Evolutionary conservation across 2,113 vertebrate genomes (phyloP).

Genomic region (Chionomys nivalis): DNA sequence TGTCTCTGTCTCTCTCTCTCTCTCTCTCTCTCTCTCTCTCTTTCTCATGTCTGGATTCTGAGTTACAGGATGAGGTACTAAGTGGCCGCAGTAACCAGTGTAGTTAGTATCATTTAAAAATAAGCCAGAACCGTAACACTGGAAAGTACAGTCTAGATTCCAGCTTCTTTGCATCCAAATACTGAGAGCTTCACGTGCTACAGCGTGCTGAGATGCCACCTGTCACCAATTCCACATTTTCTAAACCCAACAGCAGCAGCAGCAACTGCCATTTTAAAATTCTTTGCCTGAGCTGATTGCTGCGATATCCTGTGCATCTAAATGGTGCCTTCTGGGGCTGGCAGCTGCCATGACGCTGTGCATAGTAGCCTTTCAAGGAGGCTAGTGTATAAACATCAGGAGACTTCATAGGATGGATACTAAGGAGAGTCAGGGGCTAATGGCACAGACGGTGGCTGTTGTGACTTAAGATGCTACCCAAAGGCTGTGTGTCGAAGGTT

Average conservation of each 20-base stretch:
- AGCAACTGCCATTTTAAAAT: too few species aligned
- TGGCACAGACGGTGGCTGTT: background rate
- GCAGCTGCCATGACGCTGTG: background rate
- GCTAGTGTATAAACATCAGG: accelerated
- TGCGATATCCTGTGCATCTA: accelerated
- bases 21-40: too few species aligned
- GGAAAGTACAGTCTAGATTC: background rate
- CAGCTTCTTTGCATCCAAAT: background rate
- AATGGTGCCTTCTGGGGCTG: accelerated
- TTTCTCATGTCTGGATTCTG: background rate
- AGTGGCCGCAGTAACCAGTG: background rate
- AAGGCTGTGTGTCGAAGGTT: background rate
- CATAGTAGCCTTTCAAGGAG: background rate
- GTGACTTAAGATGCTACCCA: background rate
- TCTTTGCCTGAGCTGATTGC: background rate
- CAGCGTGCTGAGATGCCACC: background rate
- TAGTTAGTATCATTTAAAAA: background rate
- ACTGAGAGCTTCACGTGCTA: background rate
- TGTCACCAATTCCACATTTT: background rate
- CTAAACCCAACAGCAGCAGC: background rate
- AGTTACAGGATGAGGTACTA: too few species aligned
- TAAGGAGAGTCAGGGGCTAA: background rate
- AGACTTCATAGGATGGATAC: too few species aligned
- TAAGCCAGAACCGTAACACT: accelerated
- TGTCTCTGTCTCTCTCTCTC: too few species aligned